A percentile compares a stretch with the other conserved stretches of the same genome.
phyloP scores from a whole-genome alignment of 2,113 vertebrate genomes.

The Gambusia holbrooki region DNA sequence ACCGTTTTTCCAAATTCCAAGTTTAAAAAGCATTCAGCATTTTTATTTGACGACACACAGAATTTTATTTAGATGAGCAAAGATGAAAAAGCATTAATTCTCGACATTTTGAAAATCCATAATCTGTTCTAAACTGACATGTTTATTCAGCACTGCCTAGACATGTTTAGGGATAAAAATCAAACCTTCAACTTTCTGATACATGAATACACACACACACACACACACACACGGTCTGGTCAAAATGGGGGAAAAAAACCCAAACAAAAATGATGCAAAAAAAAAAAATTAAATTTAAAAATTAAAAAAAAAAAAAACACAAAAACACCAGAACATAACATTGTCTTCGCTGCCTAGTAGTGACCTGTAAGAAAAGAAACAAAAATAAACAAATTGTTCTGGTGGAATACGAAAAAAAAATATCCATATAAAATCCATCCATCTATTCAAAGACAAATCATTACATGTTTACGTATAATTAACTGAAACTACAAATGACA shows the following conservation, averaged over 20 bases:
- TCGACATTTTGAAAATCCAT: neutral
- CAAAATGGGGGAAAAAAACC: too few species aligned
- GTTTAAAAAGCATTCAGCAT: neutral
- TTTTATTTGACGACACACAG: neutral
- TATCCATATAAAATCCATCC: too few species aligned
- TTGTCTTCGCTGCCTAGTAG: constrained; percentile 53
- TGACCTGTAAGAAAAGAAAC: constrained; percentile 53
- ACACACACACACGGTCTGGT: neutral
- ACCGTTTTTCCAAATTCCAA: neutral
- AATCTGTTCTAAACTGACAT: neutral
- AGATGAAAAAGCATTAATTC: neutral
- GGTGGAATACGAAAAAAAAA: too few species aligned
- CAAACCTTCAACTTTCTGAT: neutral
- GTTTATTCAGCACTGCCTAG: neutral
- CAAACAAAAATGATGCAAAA: too few species aligned
- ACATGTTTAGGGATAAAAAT: neutral
- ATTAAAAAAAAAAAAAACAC: constrained; percentile 8
- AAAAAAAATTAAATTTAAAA: too few species aligned
- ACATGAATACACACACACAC: constrained; percentile 13
- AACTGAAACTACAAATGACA: neutral
- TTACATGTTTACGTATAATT: too few species aligned
- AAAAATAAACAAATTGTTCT: neutral
- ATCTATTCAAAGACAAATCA: too few species aligned
- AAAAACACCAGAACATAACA: constrained; percentile 30
- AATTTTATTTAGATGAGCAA: neutral